Evolutionary conservation across 2,888 invertebrate species (phyloP).

Genomic region (Adelognathus sp.): DNA sequence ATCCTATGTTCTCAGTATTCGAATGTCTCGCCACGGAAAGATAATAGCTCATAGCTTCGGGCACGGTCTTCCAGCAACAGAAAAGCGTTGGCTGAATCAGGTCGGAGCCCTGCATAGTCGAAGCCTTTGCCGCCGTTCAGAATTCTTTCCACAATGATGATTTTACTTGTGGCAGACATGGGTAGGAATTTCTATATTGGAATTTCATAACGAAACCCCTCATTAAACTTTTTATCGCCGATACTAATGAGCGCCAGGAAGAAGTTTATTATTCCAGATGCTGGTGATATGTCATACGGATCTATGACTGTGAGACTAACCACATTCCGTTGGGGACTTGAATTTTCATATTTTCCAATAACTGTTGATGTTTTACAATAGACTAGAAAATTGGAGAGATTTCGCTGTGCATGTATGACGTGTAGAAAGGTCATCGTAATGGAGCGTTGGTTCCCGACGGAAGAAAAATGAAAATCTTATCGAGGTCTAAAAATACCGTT

Average conservation of each 20-base stretch:
- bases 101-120: conserved; percentile 7
- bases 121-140: conserved; percentile 41
- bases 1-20: conserved; percentile 15
- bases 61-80: conserved; percentile 35
- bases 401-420: too few relatives aligned
- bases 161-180: conserved; percentile 15
- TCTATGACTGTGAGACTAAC: too few relatives aligned
- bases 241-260: conserved; percentile 50
- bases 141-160: conserved; percentile 49
- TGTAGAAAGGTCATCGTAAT: neutral
- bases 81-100: conserved; percentile 5
- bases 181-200: neutral
- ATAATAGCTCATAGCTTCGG: conserved; percentile 50
- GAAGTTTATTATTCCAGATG: conserved; percentile 50
- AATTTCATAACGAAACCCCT: conserved; percentile 42
- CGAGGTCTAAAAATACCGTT: neutral
- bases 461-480: neutral
- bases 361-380: too few relatives aligned
- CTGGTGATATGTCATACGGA: too few relatives aligned
- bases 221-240: conserved; percentile 48
- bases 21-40: conserved; percentile 27
- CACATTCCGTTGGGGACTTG: neutral
- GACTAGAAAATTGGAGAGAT: too few relatives aligned
- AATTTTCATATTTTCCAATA: too few relatives aligned
- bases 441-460: neutral